Conservation (phyloP, 2,888 invertebrate genomes). For the Phaedon cochleariae region DNA sequence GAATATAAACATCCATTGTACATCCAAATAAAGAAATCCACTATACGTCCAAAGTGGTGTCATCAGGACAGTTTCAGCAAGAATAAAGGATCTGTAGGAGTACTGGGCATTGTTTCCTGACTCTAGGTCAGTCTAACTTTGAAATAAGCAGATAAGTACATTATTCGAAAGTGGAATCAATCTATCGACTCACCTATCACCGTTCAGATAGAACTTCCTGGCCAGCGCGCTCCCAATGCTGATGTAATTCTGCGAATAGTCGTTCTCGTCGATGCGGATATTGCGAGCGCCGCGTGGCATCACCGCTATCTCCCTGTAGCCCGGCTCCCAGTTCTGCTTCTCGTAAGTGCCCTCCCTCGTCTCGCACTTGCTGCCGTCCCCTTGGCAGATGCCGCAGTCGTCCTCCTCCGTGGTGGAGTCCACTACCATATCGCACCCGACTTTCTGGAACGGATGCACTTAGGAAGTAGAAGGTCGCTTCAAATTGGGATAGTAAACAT, state of each 20-base stretch:
- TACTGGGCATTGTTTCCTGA: no score
- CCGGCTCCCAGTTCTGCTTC: conserved; percentile 62
- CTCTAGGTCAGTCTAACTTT: no score
- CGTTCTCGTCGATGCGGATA: conserved; percentile 79
- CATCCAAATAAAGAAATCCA: no score
- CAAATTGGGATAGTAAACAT: no score
- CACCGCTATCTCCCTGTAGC: conserved; percentile 71
- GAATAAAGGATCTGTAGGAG: no score
- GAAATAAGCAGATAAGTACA: no score
- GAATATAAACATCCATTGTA: no score
- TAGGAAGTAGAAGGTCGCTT: no score
- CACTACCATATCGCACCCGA: conserved; percentile 91
- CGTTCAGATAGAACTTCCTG: conserved; percentile 80
- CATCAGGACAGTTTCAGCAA: no score
- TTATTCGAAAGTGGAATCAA: no score
- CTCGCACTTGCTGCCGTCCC: conserved; percentile 82
- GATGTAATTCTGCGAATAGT: conserved; percentile 79
- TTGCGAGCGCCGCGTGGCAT: conserved; percentile 84
- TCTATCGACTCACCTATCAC: conserved; percentile 71
- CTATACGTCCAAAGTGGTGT: no score
- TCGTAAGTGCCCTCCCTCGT: conserved; percentile 70
- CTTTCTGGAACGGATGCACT: conserved; percentile 79
- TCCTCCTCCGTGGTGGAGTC: conserved; percentile 83
- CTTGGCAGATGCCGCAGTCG: conserved; percentile 86
- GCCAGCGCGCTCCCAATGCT: conserved; percentile 77